Evolutionary conservation across 1,140 invertebrate genomes (phyloP).

Genomic region (Saccostrea glomerata): DNA sequence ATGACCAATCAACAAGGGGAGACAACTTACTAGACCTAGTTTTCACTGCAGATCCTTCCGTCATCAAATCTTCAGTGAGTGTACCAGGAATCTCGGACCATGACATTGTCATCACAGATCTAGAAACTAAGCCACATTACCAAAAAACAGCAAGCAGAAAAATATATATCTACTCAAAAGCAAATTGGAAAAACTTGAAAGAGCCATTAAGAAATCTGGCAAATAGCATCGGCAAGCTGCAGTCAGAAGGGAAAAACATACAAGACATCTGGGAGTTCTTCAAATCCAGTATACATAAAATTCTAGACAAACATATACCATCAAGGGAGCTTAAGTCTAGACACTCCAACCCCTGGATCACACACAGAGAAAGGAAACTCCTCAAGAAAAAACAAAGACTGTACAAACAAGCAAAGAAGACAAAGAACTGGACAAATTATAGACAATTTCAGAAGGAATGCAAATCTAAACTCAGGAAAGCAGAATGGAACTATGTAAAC

Average conservation of each 20-base stretch:
- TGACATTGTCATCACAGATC: slow-evolving; percentile 51
- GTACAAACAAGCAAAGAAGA: slow-evolving; percentile 29
- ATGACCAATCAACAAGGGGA: slow-evolving; percentile 53
- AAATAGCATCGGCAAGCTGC: not conserved
- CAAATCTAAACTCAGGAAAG: slow-evolving; percentile 37
- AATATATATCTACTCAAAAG: slow-evolving; percentile 6
- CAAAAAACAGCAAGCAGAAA: slow-evolving; percentile 15
- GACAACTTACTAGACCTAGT: slow-evolving; percentile 53
- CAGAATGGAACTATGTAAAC: slow-evolving; percentile 54
- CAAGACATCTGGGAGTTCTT: slow-evolving; percentile 35
- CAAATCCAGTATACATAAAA: slow-evolving; percentile 32
- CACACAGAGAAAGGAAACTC: slow-evolving; percentile 27
- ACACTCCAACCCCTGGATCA: slow-evolving; percentile 42
- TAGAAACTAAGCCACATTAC: slow-evolving; percentile 41
- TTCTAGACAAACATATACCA: slow-evolving; percentile 40
- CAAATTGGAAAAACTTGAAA: not conserved
- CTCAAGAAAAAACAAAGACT: not conserved
- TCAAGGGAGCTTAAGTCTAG: slow-evolving; percentile 47
- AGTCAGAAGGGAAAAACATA: not conserved
- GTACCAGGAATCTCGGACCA: slow-evolving; percentile 52
- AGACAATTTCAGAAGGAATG: slow-evolving; percentile 45
- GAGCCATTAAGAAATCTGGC: slow-evolving; percentile 29
- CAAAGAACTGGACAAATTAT: slow-evolving; percentile 46
- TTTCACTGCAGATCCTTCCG: slow-evolving; percentile 50
- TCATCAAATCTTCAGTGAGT: slow-evolving; percentile 47